A percentile compares a stretch with the other conserved stretches of the same genome.
phyloP scores from a whole-genome alignment of 2,113 vertebrate species.

The Psittacula cyanocephala region DNA sequence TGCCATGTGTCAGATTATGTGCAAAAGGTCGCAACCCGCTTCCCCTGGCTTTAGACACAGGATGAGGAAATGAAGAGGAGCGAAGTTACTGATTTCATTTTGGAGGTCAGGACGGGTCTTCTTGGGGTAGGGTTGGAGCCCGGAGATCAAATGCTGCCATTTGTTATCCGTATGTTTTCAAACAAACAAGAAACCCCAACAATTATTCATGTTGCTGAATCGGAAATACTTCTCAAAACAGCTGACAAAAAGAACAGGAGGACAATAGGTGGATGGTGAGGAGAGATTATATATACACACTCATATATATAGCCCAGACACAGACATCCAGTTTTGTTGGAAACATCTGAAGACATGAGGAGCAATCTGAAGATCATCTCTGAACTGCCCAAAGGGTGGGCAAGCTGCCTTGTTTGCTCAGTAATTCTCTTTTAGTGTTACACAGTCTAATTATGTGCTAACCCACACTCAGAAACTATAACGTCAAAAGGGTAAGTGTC shows the following conservation, averaged over 20 bases:
- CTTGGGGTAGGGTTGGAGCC: slow-evolving; percentile 14
- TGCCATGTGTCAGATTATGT: slow-evolving; percentile 79
- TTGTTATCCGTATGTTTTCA: slow-evolving; percentile 52
- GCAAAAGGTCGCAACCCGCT: slow-evolving; percentile 75
- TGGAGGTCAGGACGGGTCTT: slow-evolving; percentile 74
- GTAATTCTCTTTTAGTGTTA: slow-evolving; percentile 21
- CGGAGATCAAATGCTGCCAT: slow-evolving; percentile 51
- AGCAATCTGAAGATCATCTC: slow-evolving; percentile 27
- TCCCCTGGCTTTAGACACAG: slow-evolving; percentile 78
- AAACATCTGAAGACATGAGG: slow-evolving; percentile 17
- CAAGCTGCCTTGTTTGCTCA: slow-evolving; percentile 34
- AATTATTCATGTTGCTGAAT: slow-evolving; percentile 57
- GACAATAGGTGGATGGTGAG: slow-evolving; percentile 52
- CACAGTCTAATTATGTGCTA: slow-evolving; percentile 21
- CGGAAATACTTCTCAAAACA: slow-evolving; percentile 76
- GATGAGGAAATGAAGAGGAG: slow-evolving; percentile 82
- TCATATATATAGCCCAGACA: slow-evolving; percentile 30
- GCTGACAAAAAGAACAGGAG: slow-evolving; percentile 61
- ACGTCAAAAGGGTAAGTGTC: slow-evolving; percentile 5
- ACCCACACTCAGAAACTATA: background rate
- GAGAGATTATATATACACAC: background rate
- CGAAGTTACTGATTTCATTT: slow-evolving; percentile 73
- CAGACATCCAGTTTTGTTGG: slow-evolving; percentile 28
- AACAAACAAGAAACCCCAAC: slow-evolving; percentile 58
- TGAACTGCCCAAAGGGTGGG: slow-evolving; percentile 34